Percentiles rank a stretch among this genome's conserved stretches.
Conservation (phyloP, 1,140 invertebrate genomes). For the Brachionus sp. region DNA sequence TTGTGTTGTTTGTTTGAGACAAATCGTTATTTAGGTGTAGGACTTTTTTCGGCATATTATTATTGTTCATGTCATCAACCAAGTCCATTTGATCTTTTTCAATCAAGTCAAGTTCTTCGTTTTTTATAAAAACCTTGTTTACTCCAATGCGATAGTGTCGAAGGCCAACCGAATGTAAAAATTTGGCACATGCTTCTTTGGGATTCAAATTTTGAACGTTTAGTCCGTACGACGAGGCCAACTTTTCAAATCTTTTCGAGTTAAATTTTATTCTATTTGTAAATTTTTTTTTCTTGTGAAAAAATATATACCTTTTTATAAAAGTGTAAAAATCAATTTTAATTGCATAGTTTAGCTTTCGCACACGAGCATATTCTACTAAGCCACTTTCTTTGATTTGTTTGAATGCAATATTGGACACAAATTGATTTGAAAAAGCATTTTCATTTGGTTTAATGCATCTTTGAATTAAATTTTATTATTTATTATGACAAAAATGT, state of each 20-base stretch:
- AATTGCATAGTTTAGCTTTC: conserved; percentile 84
- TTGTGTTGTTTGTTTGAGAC: neutral
- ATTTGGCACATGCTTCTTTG: conserved; percentile 26
- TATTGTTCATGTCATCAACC: conserved; percentile 2
- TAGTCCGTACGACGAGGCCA: neutral
- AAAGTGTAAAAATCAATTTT: conserved; percentile 38
- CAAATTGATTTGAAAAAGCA: conserved; percentile 28
- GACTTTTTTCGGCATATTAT: neutral
- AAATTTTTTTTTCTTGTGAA: no score
- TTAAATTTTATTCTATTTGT: neutral
- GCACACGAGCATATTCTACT: conserved; percentile 98
- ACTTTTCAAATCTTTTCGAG: neutral
- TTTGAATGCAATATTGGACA: conserved; percentile 64
- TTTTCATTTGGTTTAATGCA: conserved; percentile 45
- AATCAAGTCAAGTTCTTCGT: conserved; percentile 19
- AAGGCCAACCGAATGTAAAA: neutral
- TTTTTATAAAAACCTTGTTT: conserved; percentile 31
- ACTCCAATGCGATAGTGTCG: conserved; percentile 19
- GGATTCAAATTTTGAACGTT: neutral
- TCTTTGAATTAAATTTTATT: neutral
- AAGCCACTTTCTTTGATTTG: conserved; percentile 97
- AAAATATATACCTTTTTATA: neutral
- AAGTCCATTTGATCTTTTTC: conserved; percentile 35
- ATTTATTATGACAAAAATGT: neutral
- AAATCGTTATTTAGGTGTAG: neutral